Base-by-base conservation (phyloP, 2,113 vertebrate genomes). In the Coregonus clupeaformis region DNA sequence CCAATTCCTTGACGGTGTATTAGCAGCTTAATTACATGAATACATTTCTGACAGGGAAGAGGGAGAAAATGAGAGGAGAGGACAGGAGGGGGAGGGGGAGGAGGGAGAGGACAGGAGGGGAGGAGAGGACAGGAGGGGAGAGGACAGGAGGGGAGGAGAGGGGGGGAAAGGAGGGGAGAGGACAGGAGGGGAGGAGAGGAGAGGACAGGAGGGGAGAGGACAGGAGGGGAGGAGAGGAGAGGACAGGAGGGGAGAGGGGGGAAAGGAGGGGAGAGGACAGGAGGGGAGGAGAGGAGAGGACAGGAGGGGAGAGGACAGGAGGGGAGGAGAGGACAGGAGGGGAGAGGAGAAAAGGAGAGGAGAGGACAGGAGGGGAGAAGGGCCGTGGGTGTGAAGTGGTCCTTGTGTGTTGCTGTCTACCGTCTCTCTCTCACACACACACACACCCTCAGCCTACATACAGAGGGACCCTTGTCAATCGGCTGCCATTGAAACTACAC, bases 1-100 rank as follows among this genome's bases (percentile, higher is more conserved):
- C 91, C 92, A 90, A 92, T 93, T 93, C 89, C 90, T 92, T 91
- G 91, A 93, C 86, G 90, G 89, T 91, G 90, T 91, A 92, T 94
- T 93, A 93, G 92, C 90, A 86, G 92, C 91, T 93, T 93, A 93
- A 94, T 93, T 92, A 93, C 91, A 92, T 90, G 89, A 92, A 91
- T 89, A 89, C 88, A 83, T 90, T 91, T 90, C 86, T 92, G 89
- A 90, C 25, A 60, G 79, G 73, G 74, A 83, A 52, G 78, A 78
- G 78, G 76, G 85, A 84, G 85, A 74, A 0, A 13, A 63, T 75
- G 62, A 69, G 66, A 66, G 62, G 32, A 16, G 11, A 63, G 22
- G 57, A 47, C 6, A 45, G 52, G n/a, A 79, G 75, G 75, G 76
- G 82, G n/a, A n/a, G n/a, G n/a, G n/a, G n/a, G n/a, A n/a, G n/a